phyloP scores from a whole-genome alignment of 1,140 invertebrate species.

The Melipona quadrifasciata region DNA sequence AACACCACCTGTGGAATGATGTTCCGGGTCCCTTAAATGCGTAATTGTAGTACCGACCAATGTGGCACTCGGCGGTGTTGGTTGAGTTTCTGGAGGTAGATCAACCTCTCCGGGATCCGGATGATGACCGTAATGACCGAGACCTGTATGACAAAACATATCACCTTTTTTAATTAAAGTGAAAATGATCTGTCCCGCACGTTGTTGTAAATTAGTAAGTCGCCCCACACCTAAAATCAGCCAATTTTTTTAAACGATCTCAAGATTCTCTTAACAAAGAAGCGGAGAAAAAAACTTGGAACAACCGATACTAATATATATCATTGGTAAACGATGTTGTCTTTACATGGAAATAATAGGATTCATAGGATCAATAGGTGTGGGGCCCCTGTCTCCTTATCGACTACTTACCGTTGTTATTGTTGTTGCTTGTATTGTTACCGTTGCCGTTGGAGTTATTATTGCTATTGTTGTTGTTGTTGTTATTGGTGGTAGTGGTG shows the following conservation, averaged over 20 bases:
- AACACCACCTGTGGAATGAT: slow-evolving; percentile 77
- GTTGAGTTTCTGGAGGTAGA: slow-evolving; percentile 80
- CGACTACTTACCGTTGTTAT: slow-evolving; percentile 67
- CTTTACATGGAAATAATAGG: neutral
- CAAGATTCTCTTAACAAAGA: neutral
- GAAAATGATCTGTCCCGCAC: slow-evolving; percentile 72
- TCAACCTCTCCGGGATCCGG: slow-evolving; percentile 81
- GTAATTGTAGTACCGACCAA: slow-evolving; percentile 81
- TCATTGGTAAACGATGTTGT: neutral
- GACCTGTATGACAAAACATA: slow-evolving; percentile 82
- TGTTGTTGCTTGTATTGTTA: slow-evolving; percentile 69
- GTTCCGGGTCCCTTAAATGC: slow-evolving; percentile 78
- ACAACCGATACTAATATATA: neutral
- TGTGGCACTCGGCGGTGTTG: slow-evolving; percentile 81
- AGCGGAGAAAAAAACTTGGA: no score
- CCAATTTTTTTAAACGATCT: no score
- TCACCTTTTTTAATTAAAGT: slow-evolving; percentile 80
- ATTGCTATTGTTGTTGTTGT: slow-evolving; percentile 49
- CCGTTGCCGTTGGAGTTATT: slow-evolving; percentile 59
- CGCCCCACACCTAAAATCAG: slow-evolving; percentile 71
- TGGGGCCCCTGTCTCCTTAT: slow-evolving; percentile 50
- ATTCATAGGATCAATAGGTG: slow-evolving; percentile 51
- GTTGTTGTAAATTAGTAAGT: slow-evolving; percentile 57
- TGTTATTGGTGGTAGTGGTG: slow-evolving; percentile 55
- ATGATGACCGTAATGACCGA: slow-evolving; percentile 81